Base-by-base conservation (phyloP, 2,113 vertebrate species). In the Sturnus vulgaris region DNA sequence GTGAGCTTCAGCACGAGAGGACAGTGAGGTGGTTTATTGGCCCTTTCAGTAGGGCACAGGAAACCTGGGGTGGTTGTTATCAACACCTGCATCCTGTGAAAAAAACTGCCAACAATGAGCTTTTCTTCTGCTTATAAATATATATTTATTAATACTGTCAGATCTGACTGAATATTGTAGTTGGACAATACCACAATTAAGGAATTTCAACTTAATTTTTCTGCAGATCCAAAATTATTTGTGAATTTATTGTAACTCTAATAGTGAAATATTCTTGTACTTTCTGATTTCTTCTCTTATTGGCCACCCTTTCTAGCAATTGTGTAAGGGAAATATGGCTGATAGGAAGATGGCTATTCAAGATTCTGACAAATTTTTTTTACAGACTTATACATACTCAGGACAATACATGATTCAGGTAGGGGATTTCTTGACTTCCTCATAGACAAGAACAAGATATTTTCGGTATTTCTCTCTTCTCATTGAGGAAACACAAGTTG, bases 101-200 rank as follows among this genome's bases (percentile, higher is more conserved):
- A 86, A 86, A 88, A 96, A 70, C 49, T 90, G 73, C 52, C 71
- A 92, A 56, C 73, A 66, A 8, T 50, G 66, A 93, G 83, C 20
- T 76, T 71, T 73, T 85, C 47, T 91, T 66, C 53, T 86, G 12
- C 66, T 83, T 64, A 70, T 39, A 82, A 96, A 93, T 73, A 63
- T 28, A 70, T 40, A 31, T 65, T 92, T 92, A 93, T 92, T 93
- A 86, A 68, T 82, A 52, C 33, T 95, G 70, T 84, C 64, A 87
- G 53, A 6, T 82, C 44, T 95, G 76, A 84, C 53, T 93, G 89
- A 88, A 64, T 95, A 84, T 83, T 73, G 82, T 19, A 59, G 25
- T 79, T 65, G 86, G 46, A 69, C 14, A 27, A 19, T 88, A 89
- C 86, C 55, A 68, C 28, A 49, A 77, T 95, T 70, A 89, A 75